Evolutionary conservation across 2,797 vertebrate genomes (phyloP), one percentile per base, ranked within the genome.

Genomic region (Phrynocephalus forsythii): DNA sequence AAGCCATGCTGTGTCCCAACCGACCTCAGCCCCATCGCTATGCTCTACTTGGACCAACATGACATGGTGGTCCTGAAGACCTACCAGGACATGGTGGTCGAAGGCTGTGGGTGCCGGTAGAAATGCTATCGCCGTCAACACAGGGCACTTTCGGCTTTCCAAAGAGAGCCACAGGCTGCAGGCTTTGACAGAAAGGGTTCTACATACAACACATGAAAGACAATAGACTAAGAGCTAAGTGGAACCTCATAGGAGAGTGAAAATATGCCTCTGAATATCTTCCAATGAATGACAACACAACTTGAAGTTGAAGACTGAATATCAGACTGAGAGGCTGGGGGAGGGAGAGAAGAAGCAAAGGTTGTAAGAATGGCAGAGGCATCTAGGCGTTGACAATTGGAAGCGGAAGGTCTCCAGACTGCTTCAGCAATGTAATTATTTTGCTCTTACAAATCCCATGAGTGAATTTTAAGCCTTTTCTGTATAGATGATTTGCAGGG

Each of bases 81-180:
- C 86, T 98, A 98, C 94, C 97, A 97, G 95, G 97, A 98, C 89
- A 98, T 98, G 97, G 97, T 98, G 91, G 97, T 98, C 94, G 97
- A 98, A 90, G 97, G 97, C 90, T 98, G 97, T 0, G 97, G 97
- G 79, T 98, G 97, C 93, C 97, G 97, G 93, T 98, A 89, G 75
- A 66, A 63, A 22, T 1, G 16, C 10, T n/a, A 6, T 48, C n/a
- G 38, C 30, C 30, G 24, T 73, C 71, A 50, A 6, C 13, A 13
- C 16, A 18, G 18, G 66, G 22, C 63, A 16, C 9, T 44, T 7
- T 52, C 13, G 38, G 44, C 8, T 26, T 15, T 5, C 72, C 78
- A 30, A 16, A 15, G 18, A 81, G 30, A 56, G 24, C 3, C 6
- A 66, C 2, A 13, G 68, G 44, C 75, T 79, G 18, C 15, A 67